Percentiles rank a stretch among this genome's conserved stretches.
These are phyloP conservation scores for Paragorgia papillata DNA, from an alignment of 92 coral and sea anemone species.

Conservation along the genomic window DNA sequence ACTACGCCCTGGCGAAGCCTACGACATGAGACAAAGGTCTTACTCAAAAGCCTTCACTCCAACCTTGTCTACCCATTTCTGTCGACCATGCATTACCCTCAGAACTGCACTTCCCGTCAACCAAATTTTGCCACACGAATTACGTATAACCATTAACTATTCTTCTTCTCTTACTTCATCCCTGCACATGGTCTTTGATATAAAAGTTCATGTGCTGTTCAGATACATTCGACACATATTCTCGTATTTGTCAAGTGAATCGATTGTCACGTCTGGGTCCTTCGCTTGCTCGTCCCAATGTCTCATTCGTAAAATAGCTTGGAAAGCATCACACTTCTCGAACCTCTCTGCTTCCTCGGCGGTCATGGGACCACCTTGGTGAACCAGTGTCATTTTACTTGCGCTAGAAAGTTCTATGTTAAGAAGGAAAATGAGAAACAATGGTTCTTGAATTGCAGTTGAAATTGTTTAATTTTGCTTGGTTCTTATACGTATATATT, in stretches of 20 bases:
- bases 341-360: slow-evolving; percentile 78
- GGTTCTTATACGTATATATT: too few species aligned
- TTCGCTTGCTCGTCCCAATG: slow-evolving; percentile 93
- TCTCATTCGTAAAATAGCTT: slow-evolving; percentile 85
- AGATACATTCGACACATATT: slow-evolving; percentile 72
- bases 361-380: slow-evolving; percentile 96
- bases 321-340: slow-evolving; percentile 70
- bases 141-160: too few species aligned
- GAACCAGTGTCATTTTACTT: slow-evolving; percentile 80
- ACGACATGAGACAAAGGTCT: too few species aligned
- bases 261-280: slow-evolving; percentile 60
- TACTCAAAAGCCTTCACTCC: too few species aligned
- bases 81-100: too few species aligned
- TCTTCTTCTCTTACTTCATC: too few species aligned
- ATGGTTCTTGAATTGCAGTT: not conserved
- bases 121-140: too few species aligned
- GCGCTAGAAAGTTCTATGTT: slow-evolving; percentile 74
- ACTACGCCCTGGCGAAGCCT: too few species aligned
- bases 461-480: too few species aligned
- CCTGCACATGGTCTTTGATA: too few species aligned
- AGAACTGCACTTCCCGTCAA: too few species aligned
- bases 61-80: too few species aligned
- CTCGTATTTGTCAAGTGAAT: slow-evolving; percentile 87
- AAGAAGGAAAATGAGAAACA: not conserved
- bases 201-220: not conserved